Evolutionary conservation across 1,140 invertebrate genomes (phyloP).

Genomic region (Drosophila asahinai): DNA sequence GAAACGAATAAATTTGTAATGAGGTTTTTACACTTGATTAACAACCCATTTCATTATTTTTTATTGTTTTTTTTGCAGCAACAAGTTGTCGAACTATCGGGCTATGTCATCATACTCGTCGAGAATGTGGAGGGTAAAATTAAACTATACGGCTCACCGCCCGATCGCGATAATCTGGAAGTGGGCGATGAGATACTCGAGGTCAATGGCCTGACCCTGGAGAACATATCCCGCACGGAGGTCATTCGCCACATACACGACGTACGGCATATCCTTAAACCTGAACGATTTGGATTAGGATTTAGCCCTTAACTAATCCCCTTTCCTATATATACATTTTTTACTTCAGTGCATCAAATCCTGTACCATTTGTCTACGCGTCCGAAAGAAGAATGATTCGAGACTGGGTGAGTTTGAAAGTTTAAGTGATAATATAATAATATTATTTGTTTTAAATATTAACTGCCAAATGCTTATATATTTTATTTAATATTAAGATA

Average conservation of each 20-base stretch:
- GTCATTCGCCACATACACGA: slow-evolving; percentile 97
- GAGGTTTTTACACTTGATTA: background rate
- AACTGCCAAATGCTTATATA: too few relatives aligned
- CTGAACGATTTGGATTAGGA: too few relatives aligned
- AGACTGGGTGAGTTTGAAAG: slow-evolving; percentile 91
- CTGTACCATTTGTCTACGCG: slow-evolving; percentile 95
- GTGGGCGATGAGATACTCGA: slow-evolving; percentile 98
- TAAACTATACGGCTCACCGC: slow-evolving; percentile 98
- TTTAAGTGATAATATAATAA: too few relatives aligned
- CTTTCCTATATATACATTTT: background rate
- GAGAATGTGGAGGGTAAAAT: slow-evolving; percentile 97
- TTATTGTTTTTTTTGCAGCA: slow-evolving; percentile 58
- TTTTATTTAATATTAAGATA: too few relatives aligned
- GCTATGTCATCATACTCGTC: slow-evolving; percentile 98
- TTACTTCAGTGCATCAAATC: slow-evolving; percentile 95
- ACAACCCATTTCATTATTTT: background rate
- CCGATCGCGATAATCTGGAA: slow-evolving; percentile 96
- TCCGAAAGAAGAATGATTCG: slow-evolving; percentile 94
- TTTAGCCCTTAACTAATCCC: background rate
- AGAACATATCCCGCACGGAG: slow-evolving; percentile 94
- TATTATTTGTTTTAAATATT: too few relatives aligned
- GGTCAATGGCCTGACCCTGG: slow-evolving; percentile 95
- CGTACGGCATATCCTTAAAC: slow-evolving; percentile 86
- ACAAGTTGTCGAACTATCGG: slow-evolving; percentile 94
- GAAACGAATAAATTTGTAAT: background rate